A percentile compares a stretch with the other conserved stretches of the same genome.
Conservation (phyloP, 2,888 invertebrate genomes). For the Cinara cedri region DNA sequence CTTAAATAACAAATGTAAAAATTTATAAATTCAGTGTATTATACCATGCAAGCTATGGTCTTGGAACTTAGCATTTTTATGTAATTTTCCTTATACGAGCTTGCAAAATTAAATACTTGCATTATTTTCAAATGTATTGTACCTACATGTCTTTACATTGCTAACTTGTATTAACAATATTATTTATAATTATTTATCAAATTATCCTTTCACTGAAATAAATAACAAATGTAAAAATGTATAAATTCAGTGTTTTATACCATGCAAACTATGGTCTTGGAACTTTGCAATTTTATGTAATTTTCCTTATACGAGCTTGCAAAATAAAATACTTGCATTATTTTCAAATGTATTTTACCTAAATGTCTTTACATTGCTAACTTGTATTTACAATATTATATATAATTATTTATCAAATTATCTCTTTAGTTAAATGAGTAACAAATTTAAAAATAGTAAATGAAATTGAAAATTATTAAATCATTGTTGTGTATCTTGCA, state of each 20-base stretch:
- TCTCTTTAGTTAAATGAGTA: too few relatives aligned
- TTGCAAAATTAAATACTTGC: slow-evolving; percentile 28
- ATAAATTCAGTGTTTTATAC: background rate
- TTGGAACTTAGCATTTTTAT: slow-evolving; percentile 3
- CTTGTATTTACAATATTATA: background rate
- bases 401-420: background rate
- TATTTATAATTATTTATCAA: background rate
- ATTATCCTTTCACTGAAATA: background rate
- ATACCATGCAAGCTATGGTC: background rate
- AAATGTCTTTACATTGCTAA: slow-evolving; percentile 21
- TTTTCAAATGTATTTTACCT: slow-evolving; percentile 19
- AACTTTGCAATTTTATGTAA: background rate
- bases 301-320: slow-evolving; percentile 17
- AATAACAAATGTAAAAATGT: too few relatives aligned
- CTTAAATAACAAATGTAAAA: too few relatives aligned
- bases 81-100: slow-evolving; percentile 25
- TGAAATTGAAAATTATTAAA: too few relatives aligned
- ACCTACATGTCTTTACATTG: slow-evolving; percentile 31
- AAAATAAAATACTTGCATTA: slow-evolving; percentile 12
- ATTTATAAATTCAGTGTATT: background rate
- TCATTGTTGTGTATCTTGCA: background rate
- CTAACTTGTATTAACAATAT: slow-evolving; percentile 23
- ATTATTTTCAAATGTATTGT: slow-evolving; percentile 45
- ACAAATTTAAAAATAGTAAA: too few relatives aligned
- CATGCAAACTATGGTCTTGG: slow-evolving; percentile 12